phyloP scores from a whole-genome alignment of 2,113 vertebrate genomes.

The Trochalopteron elliotii region DNA sequence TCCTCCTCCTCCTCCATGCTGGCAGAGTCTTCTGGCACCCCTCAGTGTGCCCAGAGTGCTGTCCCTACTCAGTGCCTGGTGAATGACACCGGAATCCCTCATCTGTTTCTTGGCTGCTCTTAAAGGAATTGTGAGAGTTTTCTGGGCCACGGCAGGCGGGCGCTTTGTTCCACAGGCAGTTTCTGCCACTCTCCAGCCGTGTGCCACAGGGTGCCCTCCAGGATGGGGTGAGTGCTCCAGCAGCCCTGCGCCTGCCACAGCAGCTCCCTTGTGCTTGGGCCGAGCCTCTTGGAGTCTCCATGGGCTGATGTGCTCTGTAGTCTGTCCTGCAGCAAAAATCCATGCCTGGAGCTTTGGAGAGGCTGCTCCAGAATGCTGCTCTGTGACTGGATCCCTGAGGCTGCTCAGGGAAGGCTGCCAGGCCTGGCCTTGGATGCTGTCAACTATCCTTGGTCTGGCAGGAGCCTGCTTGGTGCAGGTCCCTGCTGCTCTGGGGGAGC shows the following conservation, averaged over 20 bases:
- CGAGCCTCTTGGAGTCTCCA: rapidly evolving
- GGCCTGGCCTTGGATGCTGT: neutral
- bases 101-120: neutral
- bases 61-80: neutral
- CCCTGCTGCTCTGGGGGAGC: neutral
- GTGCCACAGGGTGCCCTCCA: neutral
- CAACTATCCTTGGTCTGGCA: neutral
- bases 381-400: neutral
- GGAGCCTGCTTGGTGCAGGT: neutral
- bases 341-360: neutral
- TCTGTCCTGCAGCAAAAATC: neutral
- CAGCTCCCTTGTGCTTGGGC: neutral
- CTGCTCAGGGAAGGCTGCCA: neutral
- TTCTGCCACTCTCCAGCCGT: rapidly evolving
- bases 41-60: rapidly evolving
- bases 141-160: neutral
- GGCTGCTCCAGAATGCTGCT: neutral
- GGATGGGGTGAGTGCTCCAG: neutral
- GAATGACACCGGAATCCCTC: neutral
- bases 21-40: neutral
- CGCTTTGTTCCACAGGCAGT: rapidly evolving
- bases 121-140: neutral
- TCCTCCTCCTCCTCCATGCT: neutral
- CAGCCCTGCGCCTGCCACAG: neutral
- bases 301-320: neutral